Evolutionary conservation across 2,113 vertebrate species (phyloP).

Genomic region (Ctenomys sociabilis): DNA sequence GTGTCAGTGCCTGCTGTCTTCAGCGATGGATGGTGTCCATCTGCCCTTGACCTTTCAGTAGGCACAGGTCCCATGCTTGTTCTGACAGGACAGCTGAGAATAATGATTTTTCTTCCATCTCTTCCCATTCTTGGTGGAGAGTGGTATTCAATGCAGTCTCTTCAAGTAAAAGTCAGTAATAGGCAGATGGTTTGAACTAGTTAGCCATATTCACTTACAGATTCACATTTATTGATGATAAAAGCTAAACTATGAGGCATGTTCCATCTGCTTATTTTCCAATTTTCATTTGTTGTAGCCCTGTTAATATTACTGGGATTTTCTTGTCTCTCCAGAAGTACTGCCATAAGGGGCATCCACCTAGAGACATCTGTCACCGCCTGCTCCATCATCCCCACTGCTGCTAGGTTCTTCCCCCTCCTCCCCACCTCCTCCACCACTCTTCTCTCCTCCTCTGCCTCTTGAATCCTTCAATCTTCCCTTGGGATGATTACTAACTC

Average conservation of each 20-base stretch:
- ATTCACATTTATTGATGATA: constrained; percentile 77
- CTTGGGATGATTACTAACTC: not conserved
- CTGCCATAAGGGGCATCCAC: constrained; percentile 74
- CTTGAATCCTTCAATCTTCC: not conserved
- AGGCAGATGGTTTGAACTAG: constrained; percentile 74
- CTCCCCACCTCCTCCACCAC: fast-evolving
- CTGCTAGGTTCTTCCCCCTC: not conserved
- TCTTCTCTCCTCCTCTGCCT: not conserved
- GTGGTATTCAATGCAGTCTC: not conserved
- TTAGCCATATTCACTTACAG: constrained; percentile 62
- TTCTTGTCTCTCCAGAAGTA: constrained; percentile 58
- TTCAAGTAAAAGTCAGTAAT: constrained; percentile 39
- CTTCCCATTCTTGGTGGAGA: not conserved
- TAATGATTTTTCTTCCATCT: not conserved
- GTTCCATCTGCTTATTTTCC: constrained; percentile 79
- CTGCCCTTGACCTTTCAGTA: constrained; percentile 31
- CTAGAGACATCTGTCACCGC: constrained; percentile 77
- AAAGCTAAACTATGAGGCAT: constrained; percentile 71
- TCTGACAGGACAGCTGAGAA: constrained; percentile 42
- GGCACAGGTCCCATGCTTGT: not conserved
- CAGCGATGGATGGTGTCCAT: not conserved
- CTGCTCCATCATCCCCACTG: not conserved
- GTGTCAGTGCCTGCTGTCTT: not conserved
- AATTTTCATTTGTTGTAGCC: constrained; percentile 78
- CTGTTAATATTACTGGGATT: constrained; percentile 74